Evolutionary conservation across 2,113 vertebrate species (phyloP), one percentile per base, ranked within the genome.

Genomic region (Spheniscus mendiculus): DNA sequence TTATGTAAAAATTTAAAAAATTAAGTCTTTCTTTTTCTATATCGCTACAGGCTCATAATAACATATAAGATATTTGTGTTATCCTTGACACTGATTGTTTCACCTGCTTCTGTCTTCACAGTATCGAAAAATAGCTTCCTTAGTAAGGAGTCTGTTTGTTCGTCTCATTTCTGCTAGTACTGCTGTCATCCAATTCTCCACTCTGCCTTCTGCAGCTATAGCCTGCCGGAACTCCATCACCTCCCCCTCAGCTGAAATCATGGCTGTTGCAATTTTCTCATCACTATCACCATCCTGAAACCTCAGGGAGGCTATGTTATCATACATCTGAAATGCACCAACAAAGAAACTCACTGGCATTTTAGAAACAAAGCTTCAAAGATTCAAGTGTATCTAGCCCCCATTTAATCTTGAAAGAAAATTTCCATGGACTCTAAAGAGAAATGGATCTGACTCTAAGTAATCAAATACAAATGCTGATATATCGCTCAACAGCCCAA

Each of bases 111-210:
- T 98, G 77, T 99, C 98, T 62, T 99, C 98, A 53, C 99, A 99
- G 84, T 99, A 99, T 97, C 90, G 92, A 89, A 99, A 99, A 95
- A 99, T 98, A n/a, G 99, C 99, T 94, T 99, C 99, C 84, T 99
- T 99, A 52, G 99, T 99, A 77, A 99, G 98, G 22, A 98, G 99
- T n/a, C 98, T 97, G 96, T 99, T 99, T 2, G 99, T 99, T 74
- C 97, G 98, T 70, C 98, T 98, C 99, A 99, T 99, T 90, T 99
- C 99, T 5, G 89, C 84, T 40, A 99, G 96, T 17, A 99, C 98
- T 0, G 90, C 98, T 0, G 98, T 99, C 99, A 99, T 99, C 99
- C 99, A 99, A 2, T 99, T 99, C 96, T 99, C 99, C 93, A 99
- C 99, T 7, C 98, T 98, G 22, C 99, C 99, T 65, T 99, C 98